Percentiles rank a stretch among this genome's conserved stretches.
phyloP scores from a whole-genome alignment of 2,888 invertebrate species.

The Ptycholaimellus sp. region DNA sequence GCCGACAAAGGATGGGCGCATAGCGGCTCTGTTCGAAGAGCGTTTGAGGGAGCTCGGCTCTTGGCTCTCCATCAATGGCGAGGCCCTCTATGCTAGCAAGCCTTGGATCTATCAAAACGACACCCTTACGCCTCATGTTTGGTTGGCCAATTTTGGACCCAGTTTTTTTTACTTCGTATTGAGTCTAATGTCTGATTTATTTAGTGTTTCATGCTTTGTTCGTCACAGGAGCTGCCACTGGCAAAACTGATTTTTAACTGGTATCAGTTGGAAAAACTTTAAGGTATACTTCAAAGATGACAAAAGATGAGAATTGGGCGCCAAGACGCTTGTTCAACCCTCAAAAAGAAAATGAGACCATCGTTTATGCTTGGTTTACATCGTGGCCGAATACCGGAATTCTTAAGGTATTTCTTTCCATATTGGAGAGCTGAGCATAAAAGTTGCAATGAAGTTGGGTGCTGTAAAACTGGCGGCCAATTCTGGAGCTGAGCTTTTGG shows the following conservation, averaged over 20 bases:
- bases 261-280: too few species aligned
- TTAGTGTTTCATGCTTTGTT: too few species aligned
- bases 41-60: slow-evolving; percentile 27
- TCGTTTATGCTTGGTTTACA: slow-evolving; percentile 49
- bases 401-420: too few species aligned
- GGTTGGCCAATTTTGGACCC: slow-evolving; percentile 34
- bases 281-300: slow-evolving; percentile 19
- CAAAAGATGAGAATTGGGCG: slow-evolving; percentile 7
- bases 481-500: too few species aligned
- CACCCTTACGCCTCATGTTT: slow-evolving; percentile 42
- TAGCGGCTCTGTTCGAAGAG: slow-evolving; percentile 31
- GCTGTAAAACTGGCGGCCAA: too few species aligned
- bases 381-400: too few species aligned
- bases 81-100: slow-evolving; percentile 29
- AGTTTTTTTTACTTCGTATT: too few species aligned
- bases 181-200: too few species aligned
- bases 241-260: too few species aligned
- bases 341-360: neutral
- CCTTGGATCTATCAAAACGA: slow-evolving; percentile 33
- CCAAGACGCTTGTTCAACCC: slow-evolving; percentile 1
- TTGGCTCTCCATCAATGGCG: slow-evolving; percentile 28
- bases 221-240: too few species aligned
- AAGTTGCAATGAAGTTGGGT: too few species aligned
- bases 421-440: too few species aligned
- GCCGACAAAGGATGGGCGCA: slow-evolving; percentile 29